Evolutionary conservation across 37 sponge, comb jelly and placozoan species (phyloP), one percentile per base, ranked within the genome.

Genomic region (Crambe crambe): DNA sequence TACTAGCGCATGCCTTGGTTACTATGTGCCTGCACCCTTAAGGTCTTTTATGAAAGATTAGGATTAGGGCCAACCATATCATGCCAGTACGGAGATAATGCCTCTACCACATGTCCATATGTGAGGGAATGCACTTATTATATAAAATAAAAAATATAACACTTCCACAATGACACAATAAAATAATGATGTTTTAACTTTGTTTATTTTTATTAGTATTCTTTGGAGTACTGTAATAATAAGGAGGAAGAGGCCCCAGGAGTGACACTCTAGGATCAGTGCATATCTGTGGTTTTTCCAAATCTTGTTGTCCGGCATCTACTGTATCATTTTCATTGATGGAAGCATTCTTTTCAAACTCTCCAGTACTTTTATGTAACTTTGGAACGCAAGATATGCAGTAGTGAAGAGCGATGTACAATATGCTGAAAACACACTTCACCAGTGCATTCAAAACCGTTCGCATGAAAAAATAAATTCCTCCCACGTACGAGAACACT

Each of bases 401-500:
- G 51, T 8, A 74, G 25, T 74, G 39, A 3, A 74, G 1, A 12
- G 31, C 35, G 5, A 78, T 25, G 37, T 27, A 43, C 17, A 41
- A 3, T 8, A 66, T 42, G 36, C 42, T 69, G 22, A 17, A 21
- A 10, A 80, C 1, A 37, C 71, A 80, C 58, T 80, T 69, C 39
- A 80, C 42, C 30, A 70, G 21, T 32, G 71, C 70, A 39, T 80
- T 80, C 29, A 80, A 37, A 57, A 29, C 44, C 10, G 80, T 70
- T 8, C 71, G 37, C 38, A 69, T 25, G 60, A 80, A 80, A 41
- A 80, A 80, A 56, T 80, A 80, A 27, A 70, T 51, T 0, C 80
- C 80, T 31, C 80, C 80, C 26, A 80, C 80, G 32, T 56, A 80
- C 2, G 80, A 42, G 32, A 80, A 80, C 38, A 80, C 51, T 47